Evolutionary conservation across 2,113 vertebrate genomes (phyloP).

Genomic region (Actenoides hombroni): DNA sequence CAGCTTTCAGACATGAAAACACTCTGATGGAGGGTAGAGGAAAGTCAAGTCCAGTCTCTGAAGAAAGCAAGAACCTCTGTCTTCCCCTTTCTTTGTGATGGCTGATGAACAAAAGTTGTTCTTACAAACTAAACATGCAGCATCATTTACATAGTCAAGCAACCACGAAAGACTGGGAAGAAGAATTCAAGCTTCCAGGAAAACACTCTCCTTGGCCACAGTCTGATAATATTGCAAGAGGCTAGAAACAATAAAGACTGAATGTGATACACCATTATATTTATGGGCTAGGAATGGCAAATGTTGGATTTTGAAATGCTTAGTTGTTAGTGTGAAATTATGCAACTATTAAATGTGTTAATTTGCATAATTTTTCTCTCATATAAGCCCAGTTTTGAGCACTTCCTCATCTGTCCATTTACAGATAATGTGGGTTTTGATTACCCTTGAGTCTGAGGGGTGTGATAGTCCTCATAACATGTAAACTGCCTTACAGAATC

Average conservation of each 20-base stretch:
- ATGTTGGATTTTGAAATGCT: neutral
- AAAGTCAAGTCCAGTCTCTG: neutral
- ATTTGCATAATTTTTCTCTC: conserved; percentile 40
- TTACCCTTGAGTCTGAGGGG: neutral
- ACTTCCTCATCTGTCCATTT: conserved; percentile 39
- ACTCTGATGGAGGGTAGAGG: neutral
- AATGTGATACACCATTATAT: neutral
- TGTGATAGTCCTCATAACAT: neutral
- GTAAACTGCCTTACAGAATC: neutral
- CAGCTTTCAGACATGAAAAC: neutral
- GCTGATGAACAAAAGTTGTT: neutral
- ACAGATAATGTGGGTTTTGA: conserved; percentile 25
- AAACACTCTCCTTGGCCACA: neutral
- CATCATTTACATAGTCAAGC: neutral
- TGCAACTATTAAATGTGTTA: conserved; percentile 19
- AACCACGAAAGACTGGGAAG: neutral
- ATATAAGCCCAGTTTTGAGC: neutral
- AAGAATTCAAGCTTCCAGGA: neutral
- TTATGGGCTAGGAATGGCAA: neutral
- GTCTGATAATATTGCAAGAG: neutral
- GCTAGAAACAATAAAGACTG: neutral
- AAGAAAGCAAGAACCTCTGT: neutral
- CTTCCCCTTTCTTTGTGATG: neutral
- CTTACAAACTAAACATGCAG: neutral
- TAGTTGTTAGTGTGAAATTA: conserved; percentile 37